Evolutionary conservation across 2,797 vertebrate genomes (phyloP).

Genomic region (Crenichthys baileyi): DNA sequence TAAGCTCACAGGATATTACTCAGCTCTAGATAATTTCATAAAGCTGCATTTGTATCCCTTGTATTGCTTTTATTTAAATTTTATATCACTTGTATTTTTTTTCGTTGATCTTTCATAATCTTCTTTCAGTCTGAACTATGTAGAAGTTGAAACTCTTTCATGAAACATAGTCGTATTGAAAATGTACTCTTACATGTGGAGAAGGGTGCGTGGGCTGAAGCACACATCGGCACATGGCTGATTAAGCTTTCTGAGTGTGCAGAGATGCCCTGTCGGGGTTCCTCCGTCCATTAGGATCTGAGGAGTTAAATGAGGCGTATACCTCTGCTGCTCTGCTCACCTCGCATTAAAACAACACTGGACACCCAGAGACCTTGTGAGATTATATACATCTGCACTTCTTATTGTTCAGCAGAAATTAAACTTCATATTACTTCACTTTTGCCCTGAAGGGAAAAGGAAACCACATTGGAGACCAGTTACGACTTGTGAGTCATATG

Average conservation of each 20-base stretch:
- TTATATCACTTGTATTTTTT: neutral
- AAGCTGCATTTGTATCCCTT: neutral
- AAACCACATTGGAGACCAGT: neutral
- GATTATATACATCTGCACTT: conserved; percentile 13
- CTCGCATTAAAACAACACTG: conserved; percentile 43
- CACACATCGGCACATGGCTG: conserved; percentile 29
- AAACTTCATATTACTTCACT: conserved; percentile 5
- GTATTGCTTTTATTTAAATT: neutral
- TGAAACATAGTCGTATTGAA: neutral
- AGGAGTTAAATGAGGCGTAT: conserved; percentile 48
- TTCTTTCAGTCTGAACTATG: neutral
- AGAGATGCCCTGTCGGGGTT: conserved; percentile 29
- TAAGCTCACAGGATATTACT: too few species aligned
- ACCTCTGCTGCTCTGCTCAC: conserved; percentile 27
- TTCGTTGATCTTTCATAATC: too few species aligned
- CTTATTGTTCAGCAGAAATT: neutral
- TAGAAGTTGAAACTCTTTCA: neutral
- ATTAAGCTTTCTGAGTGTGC: conserved; percentile 44
- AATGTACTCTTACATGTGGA: conserved; percentile 8
- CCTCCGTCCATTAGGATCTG: conserved; percentile 51
- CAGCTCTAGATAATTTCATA: too few species aligned
- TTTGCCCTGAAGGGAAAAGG: neutral
- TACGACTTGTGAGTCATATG: conserved; percentile 10
- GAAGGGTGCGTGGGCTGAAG: conserved; percentile 29
- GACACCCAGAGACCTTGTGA: conserved; percentile 37